phyloP scores from a whole-genome alignment of 2,113 vertebrate genomes.

The Meles meles region DNA sequence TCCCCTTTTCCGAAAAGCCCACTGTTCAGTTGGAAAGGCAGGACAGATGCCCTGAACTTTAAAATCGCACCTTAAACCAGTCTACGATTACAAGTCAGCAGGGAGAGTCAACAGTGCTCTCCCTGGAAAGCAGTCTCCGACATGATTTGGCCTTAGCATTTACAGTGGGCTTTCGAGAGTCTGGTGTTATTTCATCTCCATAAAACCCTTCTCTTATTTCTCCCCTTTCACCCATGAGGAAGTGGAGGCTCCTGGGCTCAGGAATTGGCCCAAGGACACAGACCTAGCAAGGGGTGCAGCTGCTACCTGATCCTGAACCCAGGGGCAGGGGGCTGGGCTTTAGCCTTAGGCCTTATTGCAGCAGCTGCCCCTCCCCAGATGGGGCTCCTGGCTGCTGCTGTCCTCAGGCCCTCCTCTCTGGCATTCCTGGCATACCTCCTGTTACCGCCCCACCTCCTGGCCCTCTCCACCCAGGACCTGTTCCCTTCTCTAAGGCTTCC shows the following conservation, averaged over 20 bases:
- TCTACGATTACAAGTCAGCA: not conserved
- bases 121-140: not conserved
- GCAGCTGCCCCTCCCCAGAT: not conserved
- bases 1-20: not conserved
- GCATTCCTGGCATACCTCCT: constrained; percentile 53
- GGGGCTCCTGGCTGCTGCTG: not conserved
- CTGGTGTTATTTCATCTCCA: not conserved
- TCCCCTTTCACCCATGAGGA: not conserved
- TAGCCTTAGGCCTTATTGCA: fast-evolving
- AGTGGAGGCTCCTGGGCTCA: not conserved
- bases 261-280: not conserved
- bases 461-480: not conserved
- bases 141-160: fast-evolving
- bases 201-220: not conserved
- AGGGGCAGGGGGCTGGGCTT: not conserved
- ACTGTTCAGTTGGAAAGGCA: not conserved
- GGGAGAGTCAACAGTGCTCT: fast-evolving
- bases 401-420: not conserved
- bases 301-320: fast-evolving
- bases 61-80: not conserved
- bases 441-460: not conserved
- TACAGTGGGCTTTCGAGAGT: not conserved
- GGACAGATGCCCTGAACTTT: not conserved
- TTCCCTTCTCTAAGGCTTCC: not conserved
- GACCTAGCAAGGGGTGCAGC: not conserved